Base-by-base conservation (phyloP, 1,140 invertebrate species). In the Chrysoperla carnea region DNA sequence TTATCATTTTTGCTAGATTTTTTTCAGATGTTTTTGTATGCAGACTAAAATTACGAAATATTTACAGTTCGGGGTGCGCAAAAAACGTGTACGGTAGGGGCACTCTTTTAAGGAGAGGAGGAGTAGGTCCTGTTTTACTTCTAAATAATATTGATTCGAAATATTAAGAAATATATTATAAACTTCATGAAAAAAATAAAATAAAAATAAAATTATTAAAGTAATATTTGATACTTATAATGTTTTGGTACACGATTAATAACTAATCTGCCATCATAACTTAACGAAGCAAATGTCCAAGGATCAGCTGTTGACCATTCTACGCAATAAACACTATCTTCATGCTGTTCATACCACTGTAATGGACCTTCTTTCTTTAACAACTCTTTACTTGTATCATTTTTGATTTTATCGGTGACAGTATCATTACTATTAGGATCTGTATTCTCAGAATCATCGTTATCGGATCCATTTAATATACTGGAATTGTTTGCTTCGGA, bases 271-370 rank as follows among this genome's bases (percentile, higher is more conserved):
- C 92, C 93, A 67, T 98, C 93, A 64, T 94, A 97, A 61, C 89
- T 94, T 1, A 98, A 68, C 0, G 91, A 96, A 27, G 93, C 93
- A 73, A 97, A 97, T 35, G 90, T 84, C 94, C 94, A 99, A 12
- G 93, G 91, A 69, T 98, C 93, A 33, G 86, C 85, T 33, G 82
- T 76, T 43, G 92, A 94, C 94, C 94, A 98, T 63, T 94, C 92
- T 1, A 84, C 86, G 55, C 84, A 85, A 68, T 98, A 98, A 12
- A 98, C 93, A 40, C 89, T 92, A 61, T 99, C 94, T 66, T 98
- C 94, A 61, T 98, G 93, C 52, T 95, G 88, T 59, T 97, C 91
- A 58, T 92, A 95, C 48, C 75, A 84, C 47, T 81, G 80, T 36
- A 94, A 71, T 0, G 85, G 77, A 29, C 82, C 88, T 69, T 91